Percentiles rank a stretch among this genome's conserved stretches.
Conservation (phyloP, 1,140 invertebrate species). For the Heliconius himera region DNA sequence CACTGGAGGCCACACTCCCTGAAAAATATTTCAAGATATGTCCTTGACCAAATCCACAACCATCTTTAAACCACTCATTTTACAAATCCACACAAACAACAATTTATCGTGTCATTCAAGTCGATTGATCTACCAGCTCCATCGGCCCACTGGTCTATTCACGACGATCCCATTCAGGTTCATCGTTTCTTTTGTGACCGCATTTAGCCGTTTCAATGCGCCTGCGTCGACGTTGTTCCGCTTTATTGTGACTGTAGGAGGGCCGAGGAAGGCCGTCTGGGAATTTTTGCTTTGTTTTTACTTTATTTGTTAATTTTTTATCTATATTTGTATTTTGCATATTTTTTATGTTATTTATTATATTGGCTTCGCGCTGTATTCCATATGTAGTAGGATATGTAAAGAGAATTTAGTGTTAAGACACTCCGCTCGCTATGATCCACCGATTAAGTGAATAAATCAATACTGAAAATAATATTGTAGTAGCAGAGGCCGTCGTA, state of each 20-base stretch:
- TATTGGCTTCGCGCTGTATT: too few relatives aligned
- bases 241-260: neutral
- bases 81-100: neutral
- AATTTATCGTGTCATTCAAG: neutral
- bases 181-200: neutral
- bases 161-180: neutral
- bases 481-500: too few relatives aligned
- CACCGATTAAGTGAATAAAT: too few relatives aligned
- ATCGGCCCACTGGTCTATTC: neutral
- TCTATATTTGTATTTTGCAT: neutral
- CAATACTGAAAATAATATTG: too few relatives aligned
- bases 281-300: constrained; percentile 12
- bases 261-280: constrained; percentile 7
- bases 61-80: neutral
- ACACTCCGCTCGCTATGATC: too few relatives aligned
- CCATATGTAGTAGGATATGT: too few relatives aligned
- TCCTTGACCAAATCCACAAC: too few relatives aligned
- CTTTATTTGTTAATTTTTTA: neutral
- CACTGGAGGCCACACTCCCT: too few relatives aligned
- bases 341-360: too few relatives aligned
- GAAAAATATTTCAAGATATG: too few relatives aligned
- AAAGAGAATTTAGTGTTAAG: too few relatives aligned
- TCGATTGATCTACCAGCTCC: constrained; percentile 1
- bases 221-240: constrained; percentile 8
- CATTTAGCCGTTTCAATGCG: constrained; percentile 15